These are phyloP conservation scores for Paratrypauchen microcephalus DNA, from an alignment of 2,797 vertebrate species.

Conservation along the genomic window DNA sequence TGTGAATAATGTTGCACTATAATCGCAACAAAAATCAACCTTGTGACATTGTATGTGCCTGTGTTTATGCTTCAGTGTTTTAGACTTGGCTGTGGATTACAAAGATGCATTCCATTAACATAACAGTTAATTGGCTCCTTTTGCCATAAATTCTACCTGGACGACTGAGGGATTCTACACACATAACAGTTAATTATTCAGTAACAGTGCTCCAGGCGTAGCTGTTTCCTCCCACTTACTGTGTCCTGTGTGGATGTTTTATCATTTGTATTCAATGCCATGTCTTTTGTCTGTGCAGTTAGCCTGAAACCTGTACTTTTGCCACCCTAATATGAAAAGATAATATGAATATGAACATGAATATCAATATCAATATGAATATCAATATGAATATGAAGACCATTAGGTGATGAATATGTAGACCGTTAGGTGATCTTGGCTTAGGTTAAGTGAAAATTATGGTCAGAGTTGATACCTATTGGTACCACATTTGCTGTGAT, in stretches of 20 bases:
- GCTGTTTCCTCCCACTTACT: conserved; percentile 22
- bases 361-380: no score
- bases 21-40: no score
- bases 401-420: no score
- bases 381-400: no score
- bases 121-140: no score
- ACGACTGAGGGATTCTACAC: no score
- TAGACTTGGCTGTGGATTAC: not conserved
- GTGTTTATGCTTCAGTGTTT: not conserved
- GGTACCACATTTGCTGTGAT: no score
- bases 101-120: conserved; percentile 10
- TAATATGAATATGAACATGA: no score
- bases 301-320: not conserved
- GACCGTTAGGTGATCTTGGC: not conserved
- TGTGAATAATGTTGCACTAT: not conserved
- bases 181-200: not conserved
- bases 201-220: not conserved
- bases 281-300: not conserved
- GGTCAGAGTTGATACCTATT: not conserved
- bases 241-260: not conserved
- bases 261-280: not conserved
- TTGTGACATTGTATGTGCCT: not conserved
- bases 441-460: not conserved
- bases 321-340: not conserved
- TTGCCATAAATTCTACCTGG: no score